A percentile compares a stretch with the other conserved stretches of the same genome.
Evolutionary conservation across 2,113 vertebrate species (phyloP).

Genomic region (Lamprologus sp.): DNA sequence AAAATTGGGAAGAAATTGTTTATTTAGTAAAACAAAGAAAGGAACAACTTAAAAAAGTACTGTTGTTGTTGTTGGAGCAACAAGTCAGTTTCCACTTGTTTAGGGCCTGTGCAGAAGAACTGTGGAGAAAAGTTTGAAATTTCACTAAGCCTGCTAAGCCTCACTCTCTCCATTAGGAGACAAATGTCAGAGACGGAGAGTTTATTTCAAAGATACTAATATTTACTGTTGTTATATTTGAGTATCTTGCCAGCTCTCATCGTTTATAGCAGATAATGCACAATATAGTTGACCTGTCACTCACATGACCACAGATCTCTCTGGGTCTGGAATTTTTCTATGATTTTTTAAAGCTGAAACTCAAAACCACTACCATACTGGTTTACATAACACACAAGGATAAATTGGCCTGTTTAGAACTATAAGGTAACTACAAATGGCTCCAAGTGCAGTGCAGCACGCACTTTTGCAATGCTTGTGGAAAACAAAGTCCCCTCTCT

Average conservation of each 20-base stretch:
- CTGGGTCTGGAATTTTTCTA: not conserved
- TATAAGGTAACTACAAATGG: not conserved
- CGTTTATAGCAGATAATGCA: constrained; percentile 25
- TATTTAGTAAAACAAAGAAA: not conserved
- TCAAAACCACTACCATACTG: not conserved
- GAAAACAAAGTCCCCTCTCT: constrained; percentile 53
- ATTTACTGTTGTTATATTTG: constrained; percentile 15
- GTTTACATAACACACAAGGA: not conserved
- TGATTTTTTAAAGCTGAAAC: not conserved
- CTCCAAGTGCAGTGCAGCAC: not conserved
- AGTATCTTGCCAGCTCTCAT: constrained; percentile 14
- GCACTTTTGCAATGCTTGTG: constrained; percentile 26
- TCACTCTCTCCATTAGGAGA: constrained; percentile 5
- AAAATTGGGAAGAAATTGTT: not conserved
- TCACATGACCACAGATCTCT: not conserved
- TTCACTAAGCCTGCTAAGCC: constrained; percentile 13
- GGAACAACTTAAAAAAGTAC: not conserved
- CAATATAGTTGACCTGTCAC: constrained; percentile 26
- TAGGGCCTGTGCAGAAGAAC: not conserved
- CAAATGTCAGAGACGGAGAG: constrained; percentile 42
- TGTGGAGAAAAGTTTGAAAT: constrained; percentile 22
- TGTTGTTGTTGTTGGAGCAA: not conserved
- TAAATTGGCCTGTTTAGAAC: not conserved
- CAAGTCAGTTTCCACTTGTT: not conserved
- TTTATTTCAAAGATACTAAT: constrained; percentile 34